Evolutionary conservation across 2,797 vertebrate species (phyloP).

Genomic region (Serranus cabrilla): DNA sequence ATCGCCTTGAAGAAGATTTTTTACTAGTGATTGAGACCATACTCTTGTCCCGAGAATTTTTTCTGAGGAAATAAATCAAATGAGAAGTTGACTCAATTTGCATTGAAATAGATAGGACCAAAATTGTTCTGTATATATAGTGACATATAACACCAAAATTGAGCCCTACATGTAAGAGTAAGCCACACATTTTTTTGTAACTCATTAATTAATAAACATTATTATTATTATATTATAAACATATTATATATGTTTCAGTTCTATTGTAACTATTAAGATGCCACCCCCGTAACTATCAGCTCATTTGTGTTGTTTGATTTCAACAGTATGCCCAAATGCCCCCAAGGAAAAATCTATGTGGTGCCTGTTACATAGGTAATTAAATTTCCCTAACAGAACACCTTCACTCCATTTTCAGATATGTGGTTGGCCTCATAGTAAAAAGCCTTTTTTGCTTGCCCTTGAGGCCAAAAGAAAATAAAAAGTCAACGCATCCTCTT

Average conservation of each 20-base stretch:
- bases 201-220: too few relatives aligned
- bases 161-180: too few relatives aligned
- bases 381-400: conserved; percentile 32
- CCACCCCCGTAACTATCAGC: background rate
- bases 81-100: too few relatives aligned
- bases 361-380: conserved; percentile 42
- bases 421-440: conserved; percentile 58
- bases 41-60: too few relatives aligned
- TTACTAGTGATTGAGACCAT: too few relatives aligned
- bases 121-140: too few relatives aligned
- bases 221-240: too few relatives aligned
- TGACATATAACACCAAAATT: too few relatives aligned
- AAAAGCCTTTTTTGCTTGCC: conserved; percentile 27
- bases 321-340: conserved; percentile 14
- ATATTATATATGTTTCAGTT: background rate
- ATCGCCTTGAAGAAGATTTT: too few relatives aligned
- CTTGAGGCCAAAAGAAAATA: conserved; percentile 52
- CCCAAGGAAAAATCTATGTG: conserved; percentile 8
- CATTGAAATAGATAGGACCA: too few relatives aligned
- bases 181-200: too few relatives aligned
- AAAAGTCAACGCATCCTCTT: conserved; percentile 38
- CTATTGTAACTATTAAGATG: background rate
- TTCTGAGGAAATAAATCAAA: too few relatives aligned
- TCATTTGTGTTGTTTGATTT: conserved; percentile 20
- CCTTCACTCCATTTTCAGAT: conserved; percentile 56